Conservation (phyloP, 2,113 vertebrate genomes). For the Ivindomyrus marchei region DNA sequence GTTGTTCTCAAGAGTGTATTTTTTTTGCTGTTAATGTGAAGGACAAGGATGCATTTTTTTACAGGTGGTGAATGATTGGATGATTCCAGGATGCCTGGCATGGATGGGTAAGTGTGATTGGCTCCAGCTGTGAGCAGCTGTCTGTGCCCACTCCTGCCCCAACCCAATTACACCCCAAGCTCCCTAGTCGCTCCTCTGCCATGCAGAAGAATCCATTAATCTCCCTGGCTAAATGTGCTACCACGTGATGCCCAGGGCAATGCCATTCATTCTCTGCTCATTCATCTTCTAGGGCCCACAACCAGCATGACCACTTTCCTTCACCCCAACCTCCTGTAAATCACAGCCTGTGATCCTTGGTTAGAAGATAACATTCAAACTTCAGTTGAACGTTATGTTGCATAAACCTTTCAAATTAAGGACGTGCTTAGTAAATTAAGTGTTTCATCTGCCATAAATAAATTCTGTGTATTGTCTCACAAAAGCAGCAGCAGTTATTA, state of each 20-base stretch:
- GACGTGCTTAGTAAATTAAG: not conserved
- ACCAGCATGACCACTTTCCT: not conserved
- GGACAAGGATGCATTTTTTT: constrained; percentile 35
- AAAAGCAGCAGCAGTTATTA: not conserved
- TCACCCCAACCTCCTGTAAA: not conserved
- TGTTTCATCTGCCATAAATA: not conserved
- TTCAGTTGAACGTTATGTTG: not conserved
- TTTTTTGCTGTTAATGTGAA: constrained; percentile 22
- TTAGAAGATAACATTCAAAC: not conserved
- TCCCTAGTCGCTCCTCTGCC: constrained; percentile 56
- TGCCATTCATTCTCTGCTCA: constrained; percentile 54
- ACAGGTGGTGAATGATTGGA: constrained; percentile 49
- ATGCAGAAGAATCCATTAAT: constrained; percentile 69
- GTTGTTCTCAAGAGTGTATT: constrained; percentile 21
- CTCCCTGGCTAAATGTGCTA: constrained; percentile 57
- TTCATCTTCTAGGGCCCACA: not conserved
- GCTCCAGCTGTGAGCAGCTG: constrained; percentile 68
- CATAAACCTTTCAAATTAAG: not conserved
- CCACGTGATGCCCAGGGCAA: constrained; percentile 60
- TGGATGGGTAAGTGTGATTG: constrained; percentile 55
- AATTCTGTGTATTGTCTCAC: not conserved
- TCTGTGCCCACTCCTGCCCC: constrained; percentile 62
- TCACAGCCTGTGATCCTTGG: not conserved
- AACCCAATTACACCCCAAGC: constrained; percentile 66
- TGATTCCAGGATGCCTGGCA: constrained; percentile 42